Conservation (phyloP, 2,797 vertebrate species). For the Pangasius krempfi region DNA sequence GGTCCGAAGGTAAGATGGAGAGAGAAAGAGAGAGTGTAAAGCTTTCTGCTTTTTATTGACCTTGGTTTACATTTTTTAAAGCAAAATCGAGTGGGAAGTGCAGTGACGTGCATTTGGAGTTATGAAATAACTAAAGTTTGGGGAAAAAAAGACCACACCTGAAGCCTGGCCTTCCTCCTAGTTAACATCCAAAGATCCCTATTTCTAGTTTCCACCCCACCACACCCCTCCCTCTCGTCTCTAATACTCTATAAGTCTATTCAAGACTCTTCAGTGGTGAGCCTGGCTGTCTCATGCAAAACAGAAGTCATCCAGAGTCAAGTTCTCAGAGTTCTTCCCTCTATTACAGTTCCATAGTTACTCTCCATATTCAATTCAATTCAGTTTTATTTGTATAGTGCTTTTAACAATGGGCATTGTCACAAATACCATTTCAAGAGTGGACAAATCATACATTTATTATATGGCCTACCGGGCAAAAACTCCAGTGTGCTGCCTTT, state of each 20-base stretch:
- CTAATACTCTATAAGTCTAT: not conserved
- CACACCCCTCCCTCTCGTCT: not conserved
- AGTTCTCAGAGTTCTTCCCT: not conserved
- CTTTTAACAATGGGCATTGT: too few species aligned
- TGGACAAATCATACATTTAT: not conserved
- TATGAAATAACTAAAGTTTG: not conserved
- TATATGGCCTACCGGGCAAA: not conserved
- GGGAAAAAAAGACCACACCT: not conserved
- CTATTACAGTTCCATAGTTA: not conserved
- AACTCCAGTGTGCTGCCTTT: not conserved
- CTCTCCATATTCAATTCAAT: not conserved
- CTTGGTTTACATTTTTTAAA: not conserved
- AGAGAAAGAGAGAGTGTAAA: not conserved
- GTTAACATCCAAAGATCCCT: not conserved
- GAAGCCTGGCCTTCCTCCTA: too few species aligned
- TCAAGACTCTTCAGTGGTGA: not conserved
- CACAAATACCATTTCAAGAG: not conserved
- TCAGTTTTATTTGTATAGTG: too few species aligned
- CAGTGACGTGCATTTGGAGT: not conserved
- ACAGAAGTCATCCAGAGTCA: not conserved
- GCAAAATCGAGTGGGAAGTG: not conserved
- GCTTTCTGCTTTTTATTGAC: not conserved
- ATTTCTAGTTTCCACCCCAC: not conserved
- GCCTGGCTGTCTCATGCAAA: not conserved
- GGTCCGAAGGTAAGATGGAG: constrained; percentile 88